Evolutionary conservation across 2,113 vertebrate species (phyloP), one percentile per base, ranked within the genome.

Genomic region (Psittacara wagleri): DNA sequence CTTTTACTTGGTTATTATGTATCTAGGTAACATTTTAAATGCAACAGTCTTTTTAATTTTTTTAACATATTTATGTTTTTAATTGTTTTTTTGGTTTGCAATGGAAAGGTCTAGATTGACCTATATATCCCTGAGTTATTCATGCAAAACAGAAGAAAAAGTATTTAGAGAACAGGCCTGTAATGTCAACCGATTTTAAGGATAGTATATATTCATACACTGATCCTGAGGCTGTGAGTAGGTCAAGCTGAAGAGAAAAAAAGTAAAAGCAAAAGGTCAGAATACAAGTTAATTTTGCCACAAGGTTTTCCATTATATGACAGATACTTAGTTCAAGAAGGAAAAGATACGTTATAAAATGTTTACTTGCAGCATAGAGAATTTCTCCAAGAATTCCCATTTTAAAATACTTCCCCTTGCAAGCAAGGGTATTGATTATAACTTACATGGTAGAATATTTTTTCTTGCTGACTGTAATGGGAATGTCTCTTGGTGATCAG

Each of bases 171-270:
- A 59, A 88, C 25, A 82, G 9, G 6, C 6, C 5, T 48, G 33
- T 48, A 84, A 69, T 57, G 13, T 44, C 57, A 94, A 64, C 18
- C 27, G 27, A 41, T 76, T 96, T 90, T 88, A 93, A 72, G 62
- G 70, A 61, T 3, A 61, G 3, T 35, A 31, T 88, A 7, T 64
- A 68, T 88, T 61, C 27, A 68, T 75, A 55, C 2, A 73, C 17
- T 44, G 52, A 69, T 86, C 33, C 39, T 46, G 39, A 72, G 69
- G 55, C n/a, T 75, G 18, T 57, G 69, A 88, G 39, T 72, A 93
- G 48, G 57, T 88, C 86, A 93, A 86, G 76, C 9, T 94, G 72
- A 92, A 92, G 35, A 88, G 51, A 62, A 83, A 87, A 91, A 91
- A 96, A n/a, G 48, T 57, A 54, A 57, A 92, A 93, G 16, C 2